Evolutionary conservation across 2,888 invertebrate species (phyloP).

Genomic region (Iphiclides podalirius): DNA sequence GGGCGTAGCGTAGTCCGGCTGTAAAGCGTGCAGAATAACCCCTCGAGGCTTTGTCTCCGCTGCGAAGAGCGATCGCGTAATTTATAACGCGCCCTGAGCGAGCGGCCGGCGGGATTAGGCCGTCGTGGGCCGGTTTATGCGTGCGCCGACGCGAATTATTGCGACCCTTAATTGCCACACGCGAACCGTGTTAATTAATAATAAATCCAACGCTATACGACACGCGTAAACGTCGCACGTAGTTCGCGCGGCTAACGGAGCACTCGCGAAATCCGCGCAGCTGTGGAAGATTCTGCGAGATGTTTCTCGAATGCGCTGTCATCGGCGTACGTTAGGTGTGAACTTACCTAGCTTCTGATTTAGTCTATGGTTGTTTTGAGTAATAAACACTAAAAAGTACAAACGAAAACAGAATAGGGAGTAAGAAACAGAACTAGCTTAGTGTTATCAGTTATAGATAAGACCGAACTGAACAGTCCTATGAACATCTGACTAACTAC

Average conservation of each 20-base stretch:
- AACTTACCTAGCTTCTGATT: too few species aligned
- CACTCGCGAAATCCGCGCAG: neutral
- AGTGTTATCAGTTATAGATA: neutral
- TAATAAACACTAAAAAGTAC: too few species aligned
- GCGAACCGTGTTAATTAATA: slow-evolving; percentile 31
- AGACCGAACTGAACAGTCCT: too few species aligned
- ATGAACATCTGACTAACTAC: too few species aligned
- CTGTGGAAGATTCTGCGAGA: too few species aligned
- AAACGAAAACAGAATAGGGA: too few species aligned
- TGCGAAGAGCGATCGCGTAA: slow-evolving; percentile 51
- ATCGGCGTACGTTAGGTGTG: too few species aligned
- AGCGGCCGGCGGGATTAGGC: slow-evolving; percentile 56
- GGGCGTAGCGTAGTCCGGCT: too few species aligned
- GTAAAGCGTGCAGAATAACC: slow-evolving; percentile 7
- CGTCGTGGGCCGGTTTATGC: slow-evolving; percentile 52
- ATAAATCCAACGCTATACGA: slow-evolving; percentile 41
- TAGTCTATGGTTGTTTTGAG: too few species aligned
- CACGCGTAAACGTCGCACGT: slow-evolving; percentile 12
- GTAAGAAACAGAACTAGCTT: neutral
- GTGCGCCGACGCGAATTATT: slow-evolving; percentile 55
- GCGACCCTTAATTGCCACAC: slow-evolving; percentile 57
- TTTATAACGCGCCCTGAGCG: slow-evolving; percentile 55
- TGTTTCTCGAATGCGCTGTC: too few species aligned
- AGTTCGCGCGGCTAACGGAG: slow-evolving; percentile 5
- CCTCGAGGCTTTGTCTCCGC: slow-evolving; percentile 48